A percentile compares a stretch with the other conserved stretches of the same genome.
Conservation (phyloP, 2,888 invertebrate genomes). For the Melanargia galathea region DNA sequence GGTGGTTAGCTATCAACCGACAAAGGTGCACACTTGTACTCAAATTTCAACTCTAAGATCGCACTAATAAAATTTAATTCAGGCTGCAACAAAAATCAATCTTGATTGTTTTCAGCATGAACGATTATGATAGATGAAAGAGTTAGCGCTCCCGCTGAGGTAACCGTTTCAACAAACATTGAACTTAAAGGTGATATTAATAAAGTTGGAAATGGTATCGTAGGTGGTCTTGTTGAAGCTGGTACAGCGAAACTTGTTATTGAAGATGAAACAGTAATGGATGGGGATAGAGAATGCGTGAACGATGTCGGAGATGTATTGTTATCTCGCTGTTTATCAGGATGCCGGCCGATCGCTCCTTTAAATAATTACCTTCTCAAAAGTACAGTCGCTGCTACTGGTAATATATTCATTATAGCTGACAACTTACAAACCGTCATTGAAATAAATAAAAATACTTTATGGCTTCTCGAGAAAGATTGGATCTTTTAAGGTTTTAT, state of each 20-base stretch:
- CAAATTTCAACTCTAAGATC: slow-evolving; percentile 50
- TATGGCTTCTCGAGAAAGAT: slow-evolving; percentile 60
- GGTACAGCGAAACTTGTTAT: slow-evolving; percentile 74
- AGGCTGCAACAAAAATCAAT: slow-evolving; percentile 64
- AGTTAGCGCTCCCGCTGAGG: slow-evolving; percentile 80
- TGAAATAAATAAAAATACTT: slow-evolving; percentile 74
- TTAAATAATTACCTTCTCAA: slow-evolving; percentile 80
- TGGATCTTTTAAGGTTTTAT: slow-evolving; percentile 53
- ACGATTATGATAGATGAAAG: slow-evolving; percentile 83
- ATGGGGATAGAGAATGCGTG: slow-evolving; percentile 80
- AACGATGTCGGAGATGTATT: slow-evolving; percentile 80
- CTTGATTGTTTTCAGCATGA: slow-evolving; percentile 83
- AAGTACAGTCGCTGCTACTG: slow-evolving; percentile 76
- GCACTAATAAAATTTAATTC: slow-evolving; percentile 49
- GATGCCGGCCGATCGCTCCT: slow-evolving; percentile 75
- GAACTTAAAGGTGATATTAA: slow-evolving; percentile 50
- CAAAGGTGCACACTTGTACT: slow-evolving; percentile 49
- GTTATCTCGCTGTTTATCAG: slow-evolving; percentile 80
- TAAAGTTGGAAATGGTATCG: slow-evolving; percentile 56
- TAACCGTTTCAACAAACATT: slow-evolving; percentile 52
- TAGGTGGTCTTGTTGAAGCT: slow-evolving; percentile 49
- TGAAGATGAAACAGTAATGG: slow-evolving; percentile 81
- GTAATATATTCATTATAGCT: slow-evolving; percentile 80
- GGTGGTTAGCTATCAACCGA: slow-evolving; percentile 77
- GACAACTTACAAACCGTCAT: slow-evolving; percentile 77